Conservation (phyloP, 2,888 invertebrate genomes). For the Eupelmus urozonus region DNA sequence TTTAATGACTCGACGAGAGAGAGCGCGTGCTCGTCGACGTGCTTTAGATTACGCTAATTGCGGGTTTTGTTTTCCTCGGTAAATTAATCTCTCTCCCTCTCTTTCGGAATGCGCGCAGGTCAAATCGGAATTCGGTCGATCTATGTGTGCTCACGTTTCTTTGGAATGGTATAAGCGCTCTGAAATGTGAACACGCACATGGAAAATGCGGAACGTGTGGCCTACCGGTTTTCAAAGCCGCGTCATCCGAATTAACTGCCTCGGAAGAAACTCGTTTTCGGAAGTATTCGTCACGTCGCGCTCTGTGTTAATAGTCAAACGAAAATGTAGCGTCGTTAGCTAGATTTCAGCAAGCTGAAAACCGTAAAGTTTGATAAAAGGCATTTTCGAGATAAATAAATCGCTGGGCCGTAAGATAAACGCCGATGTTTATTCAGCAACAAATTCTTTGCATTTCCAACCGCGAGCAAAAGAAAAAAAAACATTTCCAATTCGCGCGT, state of each 20-base stretch:
- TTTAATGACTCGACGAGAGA: constrained; percentile 46
- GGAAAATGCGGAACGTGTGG: neutral
- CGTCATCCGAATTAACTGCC: constrained; percentile 25
- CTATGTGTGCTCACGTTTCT: neutral
- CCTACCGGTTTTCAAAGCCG: constrained; percentile 1
- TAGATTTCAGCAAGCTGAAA: too few relatives aligned
- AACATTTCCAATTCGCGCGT: too few relatives aligned
- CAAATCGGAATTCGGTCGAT: constrained; percentile 24
- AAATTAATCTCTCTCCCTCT: constrained; percentile 4
- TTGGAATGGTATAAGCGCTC: neutral
- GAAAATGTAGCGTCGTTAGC: too few relatives aligned
- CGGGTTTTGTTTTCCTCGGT: constrained; percentile 33
- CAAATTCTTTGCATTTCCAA: too few relatives aligned
- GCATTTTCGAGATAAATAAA: too few relatives aligned
- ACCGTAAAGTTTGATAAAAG: too few relatives aligned
- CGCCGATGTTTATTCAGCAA: too few relatives aligned
- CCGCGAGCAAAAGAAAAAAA: too few relatives aligned
- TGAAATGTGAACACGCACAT: constrained; percentile 10
- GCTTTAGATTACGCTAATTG: constrained; percentile 50
- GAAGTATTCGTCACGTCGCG: neutral
- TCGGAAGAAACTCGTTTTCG: constrained; percentile 23
- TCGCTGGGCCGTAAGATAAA: too few relatives aligned
- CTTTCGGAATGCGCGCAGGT: constrained; percentile 3
- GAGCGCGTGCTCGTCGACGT: constrained; percentile 27
- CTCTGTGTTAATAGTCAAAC: too few relatives aligned